These are phyloP conservation scores for Bufo gargarizans DNA, from an alignment of 2,113 vertebrate genomes.

Conservation along the genomic window DNA sequence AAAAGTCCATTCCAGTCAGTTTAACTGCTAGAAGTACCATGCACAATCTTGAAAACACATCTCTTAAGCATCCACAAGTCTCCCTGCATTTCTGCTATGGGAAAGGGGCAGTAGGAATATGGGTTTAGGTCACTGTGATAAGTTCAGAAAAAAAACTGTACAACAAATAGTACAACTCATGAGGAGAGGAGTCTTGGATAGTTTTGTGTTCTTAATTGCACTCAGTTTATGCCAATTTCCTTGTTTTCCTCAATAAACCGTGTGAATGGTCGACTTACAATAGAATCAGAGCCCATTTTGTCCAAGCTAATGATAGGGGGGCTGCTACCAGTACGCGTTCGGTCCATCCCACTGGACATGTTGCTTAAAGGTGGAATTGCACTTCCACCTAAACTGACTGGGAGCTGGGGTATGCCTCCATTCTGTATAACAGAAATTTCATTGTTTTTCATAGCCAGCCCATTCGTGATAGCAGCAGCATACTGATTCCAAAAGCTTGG, in stretches of 20 bases:
- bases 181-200: constrained; percentile 75
- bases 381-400: constrained; percentile 88
- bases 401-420: constrained; percentile 91
- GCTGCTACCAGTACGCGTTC: constrained; percentile 83
- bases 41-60: constrained; percentile 85
- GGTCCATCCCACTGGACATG: constrained; percentile 88
- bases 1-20: constrained; percentile 76
- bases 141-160: constrained; percentile 72
- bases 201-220: constrained; percentile 64
- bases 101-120: constrained; percentile 74
- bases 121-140: constrained; percentile 63
- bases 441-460: constrained; percentile 98
- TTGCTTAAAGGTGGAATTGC: constrained; percentile 86
- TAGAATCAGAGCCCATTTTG: constrained; percentile 84
- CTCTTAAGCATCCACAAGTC: constrained; percentile 84
- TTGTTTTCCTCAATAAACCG: constrained; percentile 98
- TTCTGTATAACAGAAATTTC: constrained; percentile 99
- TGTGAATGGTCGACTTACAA: constrained; percentile 87
- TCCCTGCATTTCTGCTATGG: constrained; percentile 75
- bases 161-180: constrained; percentile 76
- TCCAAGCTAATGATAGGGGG: constrained; percentile 86
- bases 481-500: constrained; percentile 98
- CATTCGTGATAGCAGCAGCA: constrained; percentile 94
- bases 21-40: constrained; percentile 81
- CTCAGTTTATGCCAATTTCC: constrained; percentile 97